Percentiles rank a stretch among this genome's conserved stretches.
phyloP scores from a whole-genome alignment of 2,797 vertebrate species.

The Chromobotia macracanthus region DNA sequence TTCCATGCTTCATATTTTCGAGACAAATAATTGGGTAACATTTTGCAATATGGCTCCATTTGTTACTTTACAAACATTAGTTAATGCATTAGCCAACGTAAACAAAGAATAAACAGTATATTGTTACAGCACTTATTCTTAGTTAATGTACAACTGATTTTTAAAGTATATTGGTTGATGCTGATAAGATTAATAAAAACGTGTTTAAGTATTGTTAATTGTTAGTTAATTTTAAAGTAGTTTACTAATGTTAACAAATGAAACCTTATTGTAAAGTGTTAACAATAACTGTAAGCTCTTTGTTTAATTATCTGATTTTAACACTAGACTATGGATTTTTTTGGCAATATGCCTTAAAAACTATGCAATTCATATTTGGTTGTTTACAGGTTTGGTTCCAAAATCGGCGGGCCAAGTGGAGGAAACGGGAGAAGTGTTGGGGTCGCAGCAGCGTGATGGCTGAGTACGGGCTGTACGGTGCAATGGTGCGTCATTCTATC shows the following conservation, averaged over 20 bases:
- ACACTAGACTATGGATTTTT: neutral
- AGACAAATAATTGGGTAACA: too few species aligned
- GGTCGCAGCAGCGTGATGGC: slow-evolving; percentile 99
- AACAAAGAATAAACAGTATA: too few species aligned
- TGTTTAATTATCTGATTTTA: neutral
- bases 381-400: slow-evolving; percentile 95
- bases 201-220: neutral
- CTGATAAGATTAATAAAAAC: too few species aligned
- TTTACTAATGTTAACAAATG: neutral
- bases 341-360: too few species aligned
- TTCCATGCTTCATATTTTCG: too few species aligned
- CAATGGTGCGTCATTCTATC: slow-evolving; percentile 98
- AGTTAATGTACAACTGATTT: too few species aligned
- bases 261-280: neutral
- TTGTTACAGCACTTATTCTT: too few species aligned
- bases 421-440: slow-evolving; percentile 99
- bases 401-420: slow-evolving; percentile 97
- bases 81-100: too few species aligned
- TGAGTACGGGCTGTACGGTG: slow-evolving; percentile 94
- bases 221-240: neutral
- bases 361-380: neutral
- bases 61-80: too few species aligned
- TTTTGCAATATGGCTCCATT: too few species aligned
- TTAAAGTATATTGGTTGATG: too few species aligned
- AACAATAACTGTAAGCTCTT: neutral